A percentile compares a stretch with the other conserved stretches of the same genome.
Conservation (phyloP, 2,797 vertebrate genomes). For the Sitta carolinensis region DNA sequence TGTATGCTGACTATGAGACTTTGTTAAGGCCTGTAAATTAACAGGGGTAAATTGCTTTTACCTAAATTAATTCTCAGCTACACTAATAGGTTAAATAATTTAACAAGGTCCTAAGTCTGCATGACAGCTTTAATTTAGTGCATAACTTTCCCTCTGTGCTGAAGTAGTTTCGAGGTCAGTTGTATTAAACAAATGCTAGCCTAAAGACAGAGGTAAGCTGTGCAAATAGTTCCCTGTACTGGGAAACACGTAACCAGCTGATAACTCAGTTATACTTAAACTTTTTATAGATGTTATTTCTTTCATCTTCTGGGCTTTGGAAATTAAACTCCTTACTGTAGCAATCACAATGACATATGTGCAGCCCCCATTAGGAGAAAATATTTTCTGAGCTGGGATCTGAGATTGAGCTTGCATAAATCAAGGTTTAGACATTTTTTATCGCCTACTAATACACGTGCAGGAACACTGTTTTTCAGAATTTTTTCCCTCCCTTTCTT, state of each 20-base stretch:
- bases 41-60: background rate
- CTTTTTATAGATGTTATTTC: background rate
- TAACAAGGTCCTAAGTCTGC: background rate
- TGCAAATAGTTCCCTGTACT: constrained; percentile 7
- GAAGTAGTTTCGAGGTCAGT: constrained; percentile 12
- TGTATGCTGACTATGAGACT: background rate
- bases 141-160: background rate
- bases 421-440: background rate
- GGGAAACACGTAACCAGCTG: background rate
- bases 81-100: constrained; percentile 23
- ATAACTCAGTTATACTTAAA: constrained; percentile 11
- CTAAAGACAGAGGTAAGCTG: constrained; percentile 16
- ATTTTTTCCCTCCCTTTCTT: background rate
- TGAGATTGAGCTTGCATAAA: background rate
- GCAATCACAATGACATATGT: background rate
- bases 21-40: background rate
- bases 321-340: background rate
- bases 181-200: constrained; percentile 6
- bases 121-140: constrained; percentile 7
- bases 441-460: background rate
- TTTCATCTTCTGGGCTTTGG: constrained; percentile 9
- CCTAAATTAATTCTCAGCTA: constrained; percentile 6
- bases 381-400: background rate
- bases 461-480: background rate
- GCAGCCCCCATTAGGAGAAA: background rate